A percentile compares a stretch with the other conserved stretches of the same genome.
These are phyloP conservation scores for Smithornis capensis DNA, from an alignment of 2,113 vertebrate genomes.

Conservation along the genomic window DNA sequence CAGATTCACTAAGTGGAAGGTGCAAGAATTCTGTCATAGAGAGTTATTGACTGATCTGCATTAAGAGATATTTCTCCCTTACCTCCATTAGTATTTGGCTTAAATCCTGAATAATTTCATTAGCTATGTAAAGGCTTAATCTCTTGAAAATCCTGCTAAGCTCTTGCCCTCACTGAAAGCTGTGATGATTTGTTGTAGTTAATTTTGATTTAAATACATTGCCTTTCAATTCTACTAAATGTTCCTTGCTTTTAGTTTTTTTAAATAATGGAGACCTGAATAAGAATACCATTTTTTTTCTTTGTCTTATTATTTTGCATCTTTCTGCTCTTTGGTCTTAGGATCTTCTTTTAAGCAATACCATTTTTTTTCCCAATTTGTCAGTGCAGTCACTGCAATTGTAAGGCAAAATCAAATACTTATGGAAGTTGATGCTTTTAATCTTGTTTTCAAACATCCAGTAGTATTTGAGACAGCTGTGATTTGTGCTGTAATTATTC, in stretches of 20 bases:
- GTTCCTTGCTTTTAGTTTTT: background rate
- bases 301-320: background rate
- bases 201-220: constrained; percentile 23
- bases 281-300: background rate
- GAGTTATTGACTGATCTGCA: background rate
- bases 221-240: background rate
- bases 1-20: background rate
- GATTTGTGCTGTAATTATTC: background rate
- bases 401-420: background rate
- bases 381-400: background rate
- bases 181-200: constrained; percentile 9
- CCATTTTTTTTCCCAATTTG: background rate
- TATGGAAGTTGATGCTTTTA: background rate
- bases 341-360: background rate
- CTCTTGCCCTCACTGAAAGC: background rate
- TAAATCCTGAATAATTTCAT: constrained; percentile 27
- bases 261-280: background rate
- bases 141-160: constrained; percentile 26
- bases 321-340: background rate
- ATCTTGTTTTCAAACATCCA: background rate
- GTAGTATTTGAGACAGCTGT: background rate
- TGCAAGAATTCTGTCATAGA: background rate
- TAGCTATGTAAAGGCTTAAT: constrained; percentile 22
- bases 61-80: background rate
- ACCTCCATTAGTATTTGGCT: background rate